These are phyloP conservation scores for Zoroaster sp. DNA, from an alignment of 53 echinoderm and acorn worm species.

Conservation along the genomic window DNA sequence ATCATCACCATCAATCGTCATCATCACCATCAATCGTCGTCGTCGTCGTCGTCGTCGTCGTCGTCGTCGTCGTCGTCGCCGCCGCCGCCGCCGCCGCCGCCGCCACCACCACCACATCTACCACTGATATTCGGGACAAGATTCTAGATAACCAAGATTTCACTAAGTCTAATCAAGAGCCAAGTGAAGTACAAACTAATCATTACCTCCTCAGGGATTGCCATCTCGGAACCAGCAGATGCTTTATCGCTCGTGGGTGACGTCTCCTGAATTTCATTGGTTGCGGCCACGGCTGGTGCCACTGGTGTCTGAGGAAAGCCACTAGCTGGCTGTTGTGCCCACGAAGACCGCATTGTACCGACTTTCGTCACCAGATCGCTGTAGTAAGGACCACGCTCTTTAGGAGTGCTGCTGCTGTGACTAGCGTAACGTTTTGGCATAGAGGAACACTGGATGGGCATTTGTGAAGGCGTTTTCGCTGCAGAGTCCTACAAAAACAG, in stretches of 20 bases:
- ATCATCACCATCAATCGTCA: too few relatives aligned
- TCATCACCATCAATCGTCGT: too few relatives aligned
- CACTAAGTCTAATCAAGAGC: too few relatives aligned
- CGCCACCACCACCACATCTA: too few relatives aligned
- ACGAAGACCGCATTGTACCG: neutral
- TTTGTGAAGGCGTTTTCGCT: neutral
- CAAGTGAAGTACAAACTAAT: too few relatives aligned
- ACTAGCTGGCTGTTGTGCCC: neutral
- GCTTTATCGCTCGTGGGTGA: neutral
- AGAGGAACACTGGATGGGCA: neutral
- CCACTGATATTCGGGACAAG: too few relatives aligned
- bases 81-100: too few relatives aligned
- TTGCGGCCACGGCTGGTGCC: neutral
- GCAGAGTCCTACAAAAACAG: too few relatives aligned
- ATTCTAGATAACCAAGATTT: too few relatives aligned
- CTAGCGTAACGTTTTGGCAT: neutral
- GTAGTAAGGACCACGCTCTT: neutral
- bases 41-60: too few relatives aligned
- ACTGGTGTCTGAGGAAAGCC: neutral
- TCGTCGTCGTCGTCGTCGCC: too few relatives aligned
- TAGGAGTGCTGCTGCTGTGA: neutral
- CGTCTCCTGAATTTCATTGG: neutral
- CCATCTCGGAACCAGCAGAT: neutral
- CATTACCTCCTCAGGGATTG: conserved; percentile 45
- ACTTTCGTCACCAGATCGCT: neutral